Evolutionary conservation across 2,797 vertebrate species (phyloP).

Genomic region (Lithobates pipiens): DNA sequence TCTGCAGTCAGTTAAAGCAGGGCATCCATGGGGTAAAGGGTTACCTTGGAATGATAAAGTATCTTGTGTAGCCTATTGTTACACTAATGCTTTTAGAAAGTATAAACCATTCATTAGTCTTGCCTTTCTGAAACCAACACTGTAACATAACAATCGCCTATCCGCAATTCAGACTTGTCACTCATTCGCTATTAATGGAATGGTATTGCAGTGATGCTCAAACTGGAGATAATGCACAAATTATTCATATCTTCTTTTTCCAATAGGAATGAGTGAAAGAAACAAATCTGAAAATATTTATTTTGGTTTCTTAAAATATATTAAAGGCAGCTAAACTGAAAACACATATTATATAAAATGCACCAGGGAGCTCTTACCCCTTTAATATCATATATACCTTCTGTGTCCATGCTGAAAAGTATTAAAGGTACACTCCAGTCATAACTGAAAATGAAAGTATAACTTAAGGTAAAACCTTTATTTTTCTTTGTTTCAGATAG

Average conservation of each 20-base stretch:
- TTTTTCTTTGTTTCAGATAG: no score
- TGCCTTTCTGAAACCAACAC: constrained; percentile 64
- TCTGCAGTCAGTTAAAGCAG: neutral
- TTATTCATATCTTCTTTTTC: constrained; percentile 24
- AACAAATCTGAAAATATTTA: neutral
- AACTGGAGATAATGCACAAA: constrained; percentile 21
- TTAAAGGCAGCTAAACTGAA: neutral
- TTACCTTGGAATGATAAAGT: constrained; percentile 60
- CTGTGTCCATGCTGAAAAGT: no score
- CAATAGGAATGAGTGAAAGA: neutral
- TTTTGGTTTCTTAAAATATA: neutral
- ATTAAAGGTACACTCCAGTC: no score
- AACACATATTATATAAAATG: neutral
- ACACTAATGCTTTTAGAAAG: constrained; percentile 56
- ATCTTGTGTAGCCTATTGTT: constrained; percentile 63
- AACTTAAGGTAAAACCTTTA: no score
- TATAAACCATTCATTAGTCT: constrained; percentile 66
- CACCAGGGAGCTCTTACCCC: no score
- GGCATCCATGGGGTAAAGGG: constrained; percentile 39
- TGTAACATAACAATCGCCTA: constrained; percentile 63
- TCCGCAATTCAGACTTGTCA: constrained; percentile 53
- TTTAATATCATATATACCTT: no score
- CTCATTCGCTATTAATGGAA: constrained; percentile 51
- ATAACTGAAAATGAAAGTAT: no score
- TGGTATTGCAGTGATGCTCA: constrained; percentile 12